A percentile compares a stretch with the other conserved stretches of the same genome.
These are phyloP conservation scores for silkworm (Bombyx mori) DNA, from an alignment of 1,140 invertebrate genomes.

Conservation along the genomic window ASM3026992v2 NC_085114.1:8361501-8362000, in stretches of 20 bases:
- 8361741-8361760: conserved; percentile 32
- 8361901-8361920: too few relatives aligned
- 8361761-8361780: conserved; percentile 34
- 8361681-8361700: conserved; percentile 35
- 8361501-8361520: conserved; percentile 29
- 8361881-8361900: too few relatives aligned
- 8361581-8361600: conserved; percentile 38
- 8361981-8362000: conserved; percentile 15
- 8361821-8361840: too few relatives aligned
- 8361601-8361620: conserved; percentile 48
- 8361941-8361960: too few relatives aligned
- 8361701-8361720: conserved; percentile 23
- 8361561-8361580: conserved; percentile 49
- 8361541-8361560: conserved; percentile 41
- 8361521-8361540: conserved; percentile 48
- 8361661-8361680: conserved; percentile 55
- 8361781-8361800: too few relatives aligned
- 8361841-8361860: too few relatives aligned
- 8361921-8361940: too few relatives aligned
- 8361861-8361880: too few relatives aligned
- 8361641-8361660: conserved; percentile 54
- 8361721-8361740: conserved; percentile 18
- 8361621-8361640: conserved; percentile 18
- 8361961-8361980: too few relatives aligned
- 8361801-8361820: too few relatives aligned